Conservation (phyloP, 2,888 invertebrate genomes). For the Plusia festucae region DNA sequence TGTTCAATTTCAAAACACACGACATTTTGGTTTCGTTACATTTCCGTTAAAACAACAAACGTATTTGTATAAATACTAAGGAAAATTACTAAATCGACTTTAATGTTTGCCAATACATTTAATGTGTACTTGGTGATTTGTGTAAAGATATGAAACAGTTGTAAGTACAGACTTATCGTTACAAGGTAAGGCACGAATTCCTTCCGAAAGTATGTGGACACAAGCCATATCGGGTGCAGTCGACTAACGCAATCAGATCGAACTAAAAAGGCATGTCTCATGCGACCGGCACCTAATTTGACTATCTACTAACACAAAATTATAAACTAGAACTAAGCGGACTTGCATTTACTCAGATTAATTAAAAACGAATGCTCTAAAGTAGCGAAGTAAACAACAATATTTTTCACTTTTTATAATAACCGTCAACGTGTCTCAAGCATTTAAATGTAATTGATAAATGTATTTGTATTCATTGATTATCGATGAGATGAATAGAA, state of each 20-base stretch:
- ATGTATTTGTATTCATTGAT: no score
- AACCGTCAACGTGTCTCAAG: no score
- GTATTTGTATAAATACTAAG: background rate
- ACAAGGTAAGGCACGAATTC: conserved; percentile 37
- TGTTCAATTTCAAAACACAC: background rate
- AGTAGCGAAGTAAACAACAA: background rate
- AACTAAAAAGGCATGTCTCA: conserved; percentile 23
- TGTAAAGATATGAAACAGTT: conserved; percentile 7
- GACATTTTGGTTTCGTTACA: background rate
- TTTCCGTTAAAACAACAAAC: background rate
- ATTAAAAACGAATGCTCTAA: background rate
- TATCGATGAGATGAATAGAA: no score
- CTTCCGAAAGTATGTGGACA: conserved; percentile 11
- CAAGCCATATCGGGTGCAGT: conserved; percentile 19
- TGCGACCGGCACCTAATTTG: conserved; percentile 16
- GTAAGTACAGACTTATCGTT: conserved; percentile 7
- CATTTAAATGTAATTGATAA: no score
- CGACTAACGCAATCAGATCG: conserved; percentile 22
- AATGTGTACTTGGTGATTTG: background rate
- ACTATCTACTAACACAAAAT: background rate
- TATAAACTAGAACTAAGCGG: background rate
- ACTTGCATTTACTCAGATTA: background rate
- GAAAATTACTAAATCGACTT: background rate
- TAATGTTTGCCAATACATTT: background rate
- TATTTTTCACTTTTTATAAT: no score